These are phyloP conservation scores for Epinephelus awoara DNA, from an alignment of 2,797 vertebrate species.

Conservation along the genomic window DNA sequence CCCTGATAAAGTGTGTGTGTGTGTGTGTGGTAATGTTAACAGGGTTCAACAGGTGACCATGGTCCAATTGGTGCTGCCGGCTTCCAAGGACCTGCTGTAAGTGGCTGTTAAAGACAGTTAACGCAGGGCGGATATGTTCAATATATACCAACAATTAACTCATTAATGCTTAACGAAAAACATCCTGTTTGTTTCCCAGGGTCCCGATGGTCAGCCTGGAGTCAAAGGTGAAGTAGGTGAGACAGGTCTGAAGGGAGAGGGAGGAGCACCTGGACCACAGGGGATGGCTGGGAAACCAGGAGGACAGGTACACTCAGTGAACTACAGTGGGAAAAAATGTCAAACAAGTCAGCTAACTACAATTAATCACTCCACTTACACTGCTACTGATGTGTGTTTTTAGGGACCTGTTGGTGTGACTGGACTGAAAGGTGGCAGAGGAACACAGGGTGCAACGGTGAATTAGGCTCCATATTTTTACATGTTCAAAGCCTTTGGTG, in stretches of 20 bases:
- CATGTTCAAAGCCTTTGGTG: background rate
- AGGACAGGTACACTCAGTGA: conserved; percentile 81
- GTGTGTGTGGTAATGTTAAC: conserved; percentile 38
- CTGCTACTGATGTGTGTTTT: conserved; percentile 24
- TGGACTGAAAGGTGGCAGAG: conserved; percentile 96
- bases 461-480: conserved; percentile 68
- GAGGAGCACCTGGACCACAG: conserved; percentile 92
- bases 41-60: conserved; percentile 94
- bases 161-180: background rate
- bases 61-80: conserved; percentile 94
- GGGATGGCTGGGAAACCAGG: conserved; percentile 93
- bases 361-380: background rate
- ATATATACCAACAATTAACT: background rate
- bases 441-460: conserved; percentile 94
- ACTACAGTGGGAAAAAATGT: background rate
- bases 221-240: conserved; percentile 95
- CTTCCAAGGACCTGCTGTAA: conserved; percentile 93
- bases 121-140: background rate
- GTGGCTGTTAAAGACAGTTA: conserved; percentile 38
- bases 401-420: conserved; percentile 93
- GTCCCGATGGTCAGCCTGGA: conserved; percentile 94
- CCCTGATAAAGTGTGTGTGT: conserved; percentile 2
- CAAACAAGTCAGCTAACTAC: no score
- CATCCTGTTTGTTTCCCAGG: conserved; percentile 77
- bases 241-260: conserved; percentile 92